Evolutionary conservation across 2,888 invertebrate genomes (phyloP).

Genomic region (Esperia sulphurella): DNA sequence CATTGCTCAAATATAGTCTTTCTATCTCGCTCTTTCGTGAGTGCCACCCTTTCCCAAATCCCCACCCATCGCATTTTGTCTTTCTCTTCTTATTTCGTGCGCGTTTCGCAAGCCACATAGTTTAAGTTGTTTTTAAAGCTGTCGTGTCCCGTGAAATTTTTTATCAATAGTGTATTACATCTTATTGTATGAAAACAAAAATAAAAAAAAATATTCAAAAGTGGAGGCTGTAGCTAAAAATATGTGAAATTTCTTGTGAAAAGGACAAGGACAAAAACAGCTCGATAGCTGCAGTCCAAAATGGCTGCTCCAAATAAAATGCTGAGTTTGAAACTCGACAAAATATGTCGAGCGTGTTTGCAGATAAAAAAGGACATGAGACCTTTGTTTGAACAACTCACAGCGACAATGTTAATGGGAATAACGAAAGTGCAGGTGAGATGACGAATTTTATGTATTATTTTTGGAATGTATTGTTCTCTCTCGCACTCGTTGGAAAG

Average conservation of each 20-base stretch:
- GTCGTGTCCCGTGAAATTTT: too few species aligned
- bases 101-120: neutral
- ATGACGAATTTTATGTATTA: conserved; percentile 48
- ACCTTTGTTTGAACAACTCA: conserved; percentile 81
- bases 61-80: conserved; percentile 1
- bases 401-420: conserved; percentile 83
- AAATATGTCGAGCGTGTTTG: conserved; percentile 82
- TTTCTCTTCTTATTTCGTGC: neutral
- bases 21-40: conserved; percentile 33
- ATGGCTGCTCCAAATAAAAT: conserved; percentile 64
- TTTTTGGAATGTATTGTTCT: conserved; percentile 62
- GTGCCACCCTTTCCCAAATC: conserved; percentile 14
- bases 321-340: conserved; percentile 70
- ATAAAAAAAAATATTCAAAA: too few species aligned
- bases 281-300: conserved; percentile 57
- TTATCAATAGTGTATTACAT: too few species aligned
- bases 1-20: conserved; percentile 16
- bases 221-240: neutral
- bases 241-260: neutral
- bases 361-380: conserved; percentile 83
- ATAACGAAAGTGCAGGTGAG: conserved; percentile 81
- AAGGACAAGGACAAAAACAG: conserved; percentile 58
- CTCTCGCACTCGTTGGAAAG: conserved; percentile 44
- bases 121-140: too few species aligned
- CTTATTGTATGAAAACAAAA: too few species aligned